Conservation (phyloP, 23 tunicate genomes). For the Phallusia fumigata region DNA sequence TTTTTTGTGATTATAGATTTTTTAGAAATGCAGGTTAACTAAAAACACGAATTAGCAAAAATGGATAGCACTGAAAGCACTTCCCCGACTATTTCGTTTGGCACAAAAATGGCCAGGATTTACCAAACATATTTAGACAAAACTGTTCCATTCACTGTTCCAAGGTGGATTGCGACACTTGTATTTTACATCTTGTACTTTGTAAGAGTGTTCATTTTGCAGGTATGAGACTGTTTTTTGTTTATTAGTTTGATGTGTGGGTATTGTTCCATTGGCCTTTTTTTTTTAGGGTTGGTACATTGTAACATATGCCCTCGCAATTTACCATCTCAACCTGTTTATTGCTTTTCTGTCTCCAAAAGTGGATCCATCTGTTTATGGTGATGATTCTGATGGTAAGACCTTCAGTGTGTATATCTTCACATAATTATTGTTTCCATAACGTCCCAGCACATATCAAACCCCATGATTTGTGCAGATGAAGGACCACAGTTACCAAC, state of each 20-base stretch:
- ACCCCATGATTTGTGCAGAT: no score
- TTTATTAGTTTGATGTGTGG: no score
- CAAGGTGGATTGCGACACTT: slow-evolving; percentile 76
- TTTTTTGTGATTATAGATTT: no score
- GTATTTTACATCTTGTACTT: slow-evolving; percentile 76
- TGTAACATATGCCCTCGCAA: slow-evolving; percentile 94
- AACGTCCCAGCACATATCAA: no score
- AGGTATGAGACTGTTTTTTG: no score
- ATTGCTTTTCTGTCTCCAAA: slow-evolving; percentile 98
- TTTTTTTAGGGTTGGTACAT: slow-evolving; percentile 93
- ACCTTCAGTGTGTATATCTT: no score
- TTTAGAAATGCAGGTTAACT: no score
- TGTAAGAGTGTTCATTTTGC: slow-evolving; percentile 71
- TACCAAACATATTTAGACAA: slow-evolving; percentile 85
- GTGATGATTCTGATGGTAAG: slow-evolving; percentile 94
- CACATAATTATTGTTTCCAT: no score
- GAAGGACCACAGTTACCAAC: slow-evolving; percentile 95
- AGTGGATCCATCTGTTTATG: slow-evolving; percentile 91
- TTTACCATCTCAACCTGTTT: slow-evolving; percentile 92
- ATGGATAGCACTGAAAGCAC: background rate
- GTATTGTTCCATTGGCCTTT: background rate
- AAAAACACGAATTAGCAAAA: background rate
- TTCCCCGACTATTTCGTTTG: slow-evolving; percentile 35
- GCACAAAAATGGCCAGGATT: slow-evolving; percentile 54
- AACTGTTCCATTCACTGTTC: slow-evolving; percentile 81